These are phyloP conservation scores for Eufriesea mexicana DNA, from an alignment of 1,140 invertebrate species.

Conservation along the genomic window DNA sequence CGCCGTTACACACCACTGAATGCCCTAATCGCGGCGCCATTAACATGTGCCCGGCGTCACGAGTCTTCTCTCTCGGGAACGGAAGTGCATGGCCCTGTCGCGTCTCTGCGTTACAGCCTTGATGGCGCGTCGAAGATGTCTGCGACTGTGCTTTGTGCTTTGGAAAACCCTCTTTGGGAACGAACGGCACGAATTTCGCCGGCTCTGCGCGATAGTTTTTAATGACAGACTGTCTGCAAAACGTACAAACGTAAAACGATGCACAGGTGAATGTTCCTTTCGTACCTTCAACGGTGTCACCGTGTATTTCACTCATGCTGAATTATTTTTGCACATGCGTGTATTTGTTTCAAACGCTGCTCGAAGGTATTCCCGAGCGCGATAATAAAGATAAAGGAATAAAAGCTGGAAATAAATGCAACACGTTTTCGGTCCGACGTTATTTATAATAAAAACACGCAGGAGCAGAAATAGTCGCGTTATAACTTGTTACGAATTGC, in stretches of 20 bases:
- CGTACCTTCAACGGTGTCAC: too few relatives aligned
- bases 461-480: not conserved
- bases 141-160: not conserved
- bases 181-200: too few relatives aligned
- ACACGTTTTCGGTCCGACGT: not conserved
- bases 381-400: not conserved
- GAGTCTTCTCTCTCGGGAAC: slow-evolving; percentile 5
- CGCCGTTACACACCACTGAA: slow-evolving; percentile 56
- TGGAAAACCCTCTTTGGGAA: too few relatives aligned
- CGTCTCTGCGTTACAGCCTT: not conserved
- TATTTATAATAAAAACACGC: not conserved
- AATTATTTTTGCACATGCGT: too few relatives aligned
- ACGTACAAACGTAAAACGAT: too few relatives aligned
- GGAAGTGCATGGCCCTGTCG: slow-evolving; percentile 2
- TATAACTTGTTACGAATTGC: not conserved
- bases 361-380: not conserved
- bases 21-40: slow-evolving; percentile 64
- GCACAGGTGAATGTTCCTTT: too few relatives aligned
- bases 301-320: too few relatives aligned
- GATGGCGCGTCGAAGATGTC: not conserved
- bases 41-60: slow-evolving; percentile 51
- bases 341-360: not conserved
- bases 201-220: too few relatives aligned
- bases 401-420: not conserved
- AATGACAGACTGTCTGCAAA: too few relatives aligned